Percentiles rank a stretch among this genome's conserved stretches.
Conservation (phyloP, 2,888 invertebrate genomes). For the Stenodera caucasica region DNA sequence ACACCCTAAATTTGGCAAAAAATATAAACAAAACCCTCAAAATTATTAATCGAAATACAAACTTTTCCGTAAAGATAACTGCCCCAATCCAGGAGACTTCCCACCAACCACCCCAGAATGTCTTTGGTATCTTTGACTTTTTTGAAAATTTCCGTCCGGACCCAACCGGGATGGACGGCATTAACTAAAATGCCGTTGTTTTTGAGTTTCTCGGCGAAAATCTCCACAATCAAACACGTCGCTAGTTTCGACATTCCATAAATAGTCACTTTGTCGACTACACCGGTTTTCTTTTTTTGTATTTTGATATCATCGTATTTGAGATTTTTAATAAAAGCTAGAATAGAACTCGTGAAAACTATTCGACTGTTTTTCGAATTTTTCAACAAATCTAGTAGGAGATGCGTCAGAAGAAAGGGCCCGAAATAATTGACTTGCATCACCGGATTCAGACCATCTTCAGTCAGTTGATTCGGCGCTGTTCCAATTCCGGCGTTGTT, state of each 20-base stretch:
- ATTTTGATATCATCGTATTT: conserved; percentile 1
- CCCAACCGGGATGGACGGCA: conserved; percentile 29
- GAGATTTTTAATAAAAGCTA: conserved; percentile 11
- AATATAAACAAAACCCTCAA: neutral
- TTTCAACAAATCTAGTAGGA: conserved; percentile 53
- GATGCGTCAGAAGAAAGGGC: conserved; percentile 68
- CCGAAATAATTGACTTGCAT: conserved; percentile 73
- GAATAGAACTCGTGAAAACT: conserved; percentile 28
- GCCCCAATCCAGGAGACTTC: neutral
- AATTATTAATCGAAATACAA: neutral
- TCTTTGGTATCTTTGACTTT: neutral
- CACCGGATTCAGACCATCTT: conserved; percentile 65
- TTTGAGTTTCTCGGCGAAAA: conserved; percentile 27
- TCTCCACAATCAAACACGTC: conserved; percentile 23
- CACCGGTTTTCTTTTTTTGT: neutral
- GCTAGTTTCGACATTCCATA: conserved; percentile 29
- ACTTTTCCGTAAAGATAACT: neutral
- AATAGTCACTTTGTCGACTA: neutral
- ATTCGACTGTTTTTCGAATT: conserved; percentile 27
- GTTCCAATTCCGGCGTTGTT: conserved; percentile 68
- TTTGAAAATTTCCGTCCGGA: conserved; percentile 22
- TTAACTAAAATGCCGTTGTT: conserved; percentile 27
- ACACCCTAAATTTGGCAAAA: neutral
- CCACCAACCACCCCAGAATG: neutral
- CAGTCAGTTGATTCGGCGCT: conserved; percentile 54